Evolutionary conservation across 2,113 vertebrate genomes (phyloP).

Genomic region (Pan paniscus): DNA sequence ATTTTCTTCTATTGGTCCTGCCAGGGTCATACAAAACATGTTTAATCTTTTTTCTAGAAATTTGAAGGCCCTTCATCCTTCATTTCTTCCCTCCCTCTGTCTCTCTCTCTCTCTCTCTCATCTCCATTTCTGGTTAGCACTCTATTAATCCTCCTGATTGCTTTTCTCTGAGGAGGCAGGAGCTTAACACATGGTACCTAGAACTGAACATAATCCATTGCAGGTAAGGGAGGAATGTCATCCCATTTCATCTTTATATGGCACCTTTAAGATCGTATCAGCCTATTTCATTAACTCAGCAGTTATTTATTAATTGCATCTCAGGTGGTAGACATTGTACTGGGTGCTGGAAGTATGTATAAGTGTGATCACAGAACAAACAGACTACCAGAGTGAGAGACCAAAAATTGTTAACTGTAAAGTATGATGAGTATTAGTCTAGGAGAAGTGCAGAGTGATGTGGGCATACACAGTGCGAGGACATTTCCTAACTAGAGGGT

Average conservation of each 20-base stretch:
- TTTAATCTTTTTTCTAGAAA: conserved; percentile 36
- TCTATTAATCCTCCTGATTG: not conserved
- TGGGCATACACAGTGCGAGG: not conserved
- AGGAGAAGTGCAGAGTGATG: not conserved
- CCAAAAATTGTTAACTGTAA: not conserved
- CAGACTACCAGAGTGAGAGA: not conserved
- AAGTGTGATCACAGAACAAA: not conserved
- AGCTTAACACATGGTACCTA: not conserved
- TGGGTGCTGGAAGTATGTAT: not conserved
- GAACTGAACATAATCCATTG: not conserved
- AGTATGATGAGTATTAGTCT: not conserved
- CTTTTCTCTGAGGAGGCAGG: not conserved
- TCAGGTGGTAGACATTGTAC: not conserved
- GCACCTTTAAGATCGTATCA: not conserved
- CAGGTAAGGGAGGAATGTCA: not conserved
- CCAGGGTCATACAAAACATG: not conserved
- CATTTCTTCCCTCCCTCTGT: not conserved
- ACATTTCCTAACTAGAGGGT: not conserved
- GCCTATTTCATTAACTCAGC: not conserved
- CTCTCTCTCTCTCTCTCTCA: not conserved
- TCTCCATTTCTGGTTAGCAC: not conserved
- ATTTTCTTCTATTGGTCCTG: not conserved
- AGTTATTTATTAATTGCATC: not conserved
- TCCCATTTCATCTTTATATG: not conserved
- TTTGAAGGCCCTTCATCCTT: not conserved